A percentile compares a stretch with the other conserved stretches of the same genome.
These are phyloP conservation scores for Trididemnum clinides DNA, from an alignment of 23 tunicate species.

Conservation along the genomic window DNA sequence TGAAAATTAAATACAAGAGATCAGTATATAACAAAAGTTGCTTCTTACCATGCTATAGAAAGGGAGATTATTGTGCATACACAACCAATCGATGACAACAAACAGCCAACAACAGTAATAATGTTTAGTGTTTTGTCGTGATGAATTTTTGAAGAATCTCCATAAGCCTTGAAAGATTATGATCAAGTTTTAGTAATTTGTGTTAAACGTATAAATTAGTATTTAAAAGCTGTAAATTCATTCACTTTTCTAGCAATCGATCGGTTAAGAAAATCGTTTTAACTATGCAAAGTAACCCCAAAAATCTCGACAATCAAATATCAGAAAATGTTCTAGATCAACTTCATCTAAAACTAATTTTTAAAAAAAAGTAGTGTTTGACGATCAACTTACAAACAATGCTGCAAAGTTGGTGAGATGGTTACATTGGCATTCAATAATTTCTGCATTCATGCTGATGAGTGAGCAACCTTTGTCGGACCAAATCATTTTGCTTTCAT, in stretches of 20 bases:
- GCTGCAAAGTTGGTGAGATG: constrained; percentile 30
- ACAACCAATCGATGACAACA: background rate
- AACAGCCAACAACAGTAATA: background rate
- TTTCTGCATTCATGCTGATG: background rate
- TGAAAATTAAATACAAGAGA: too few species aligned
- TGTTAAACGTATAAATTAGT: too few species aligned
- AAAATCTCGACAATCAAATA: background rate
- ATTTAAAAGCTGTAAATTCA: too few species aligned
- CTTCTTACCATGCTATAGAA: background rate
- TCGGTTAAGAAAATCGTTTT: too few species aligned
- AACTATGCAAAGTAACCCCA: too few species aligned
- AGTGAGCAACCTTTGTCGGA: background rate
- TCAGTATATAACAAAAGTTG: too few species aligned
- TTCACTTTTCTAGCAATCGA: too few species aligned
- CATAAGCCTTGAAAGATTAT: background rate
- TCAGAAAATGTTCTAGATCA: background rate
- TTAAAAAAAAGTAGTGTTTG: background rate
- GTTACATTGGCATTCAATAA: constrained; percentile 18
- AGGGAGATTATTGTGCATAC: background rate
- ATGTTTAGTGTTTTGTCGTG: background rate
- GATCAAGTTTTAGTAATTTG: too few species aligned
- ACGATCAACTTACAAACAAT: constrained; percentile 8
- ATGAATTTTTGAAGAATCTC: background rate
- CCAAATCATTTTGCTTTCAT: background rate
- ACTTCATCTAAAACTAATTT: background rate